Evolutionary conservation across 2,797 vertebrate genomes (phyloP), one percentile per base, ranked within the genome.

Genomic region (Dendrocincla fuliginosa): DNA sequence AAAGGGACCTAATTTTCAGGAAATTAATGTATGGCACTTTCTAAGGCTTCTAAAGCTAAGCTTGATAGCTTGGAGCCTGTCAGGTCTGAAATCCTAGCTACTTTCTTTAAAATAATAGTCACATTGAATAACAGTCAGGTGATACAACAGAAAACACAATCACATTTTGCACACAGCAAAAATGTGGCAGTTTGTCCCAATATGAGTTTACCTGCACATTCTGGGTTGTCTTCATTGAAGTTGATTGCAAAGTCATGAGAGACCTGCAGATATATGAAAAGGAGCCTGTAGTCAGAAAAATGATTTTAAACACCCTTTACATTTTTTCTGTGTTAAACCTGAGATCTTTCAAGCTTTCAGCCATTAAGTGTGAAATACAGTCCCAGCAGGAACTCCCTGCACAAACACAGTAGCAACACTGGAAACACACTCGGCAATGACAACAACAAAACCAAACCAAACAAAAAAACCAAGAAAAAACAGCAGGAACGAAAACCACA

Each of bases 231-330:
- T 97, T 99, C 99, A 74, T 99, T 99, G 97, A 99, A 99, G 98
- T 99, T 99, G 97, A 99, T 99, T 57, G 99, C 99, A 85, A 99
- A 99, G 98, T 99, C 99, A 79, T 99, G 99, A 59, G 99, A 99
- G 75, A 99, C 99, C 99, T 99, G 96, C 73, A 95, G 47, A 78
- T 41, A 94, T 84, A 95, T 55, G 74, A 83, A 89, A 71, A 96
- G 92, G 97, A 9, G 69, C 84, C 27, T 85, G 73, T 83, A 94
- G 94, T 93, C 57, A 95, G 77, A 92, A 93, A 96, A 94, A 55
- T 41, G 69, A 92, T 83, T 89, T 92, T 95, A 94, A 96, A 94
- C 11, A 81, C 10, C 18, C 33, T 68, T 94, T 90, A 74, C 57
- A 70, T 82, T 90, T 78, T 84, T 95, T 70, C 82, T 87, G 39